Evolutionary conservation across 1,140 invertebrate genomes (phyloP), one percentile per base, ranked within the genome.

Genomic region (Drosophila guanche): DNA sequence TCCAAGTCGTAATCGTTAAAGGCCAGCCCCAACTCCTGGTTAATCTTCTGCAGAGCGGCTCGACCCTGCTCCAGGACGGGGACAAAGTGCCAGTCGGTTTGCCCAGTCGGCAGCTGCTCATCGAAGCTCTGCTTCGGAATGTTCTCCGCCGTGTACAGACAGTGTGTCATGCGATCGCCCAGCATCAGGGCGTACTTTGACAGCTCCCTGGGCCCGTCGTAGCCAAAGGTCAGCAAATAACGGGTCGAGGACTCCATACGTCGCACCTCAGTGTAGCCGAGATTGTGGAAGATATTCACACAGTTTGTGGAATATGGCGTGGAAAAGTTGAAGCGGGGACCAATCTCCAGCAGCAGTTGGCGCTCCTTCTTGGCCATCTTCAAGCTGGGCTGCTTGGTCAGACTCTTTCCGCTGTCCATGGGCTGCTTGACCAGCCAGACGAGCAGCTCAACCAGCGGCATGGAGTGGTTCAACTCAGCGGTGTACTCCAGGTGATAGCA

Each of bases 261-360:
- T 1, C 91, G 93, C 2, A 99, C 92, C 91, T 95, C 93, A 23
- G 92, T 91, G 5, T 98, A 91, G 5, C 96, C 95, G 51, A 98
- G 93, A 66, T 97, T 96, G 70, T 95, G 93, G 91, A 97, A 98
- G 73, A 99, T 98, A 27, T 97, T 97, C 3, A 99, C 96, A 51
- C 97, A 97, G 92, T 99, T 99, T 67, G 97, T 98, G 1, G 97
- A 99, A 88, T 97, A 97, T 0, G 98, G 95, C 41, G 98, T 98
- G 7, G 97, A 98, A 91, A 98, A 98, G 92, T 98, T 98, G 33
- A 89, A 96, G 93, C 95, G 95, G 40, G 96, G 96, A 25, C 96
- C 96, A 90, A 96, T 95, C 94, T 97, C 96, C 23, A 89, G 5
- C 1, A 89, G 45, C 20, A 84, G 7, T 29, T 89, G 41, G 0